A percentile compares a stretch with the other conserved stretches of the same genome.
Evolutionary conservation across 2,888 invertebrate genomes (phyloP).

Genomic region (Acanthoscelides obtectus): DNA sequence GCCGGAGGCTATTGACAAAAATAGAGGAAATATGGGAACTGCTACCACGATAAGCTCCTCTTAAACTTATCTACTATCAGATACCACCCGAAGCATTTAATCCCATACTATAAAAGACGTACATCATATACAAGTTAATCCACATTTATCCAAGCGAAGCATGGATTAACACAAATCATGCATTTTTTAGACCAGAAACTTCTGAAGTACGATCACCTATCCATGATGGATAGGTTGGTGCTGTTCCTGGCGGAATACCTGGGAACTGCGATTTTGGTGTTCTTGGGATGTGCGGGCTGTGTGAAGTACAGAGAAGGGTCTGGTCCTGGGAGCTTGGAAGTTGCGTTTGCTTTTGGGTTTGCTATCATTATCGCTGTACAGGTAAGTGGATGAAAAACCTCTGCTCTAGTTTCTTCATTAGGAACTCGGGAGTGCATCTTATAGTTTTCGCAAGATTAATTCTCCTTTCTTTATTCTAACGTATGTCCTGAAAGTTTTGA

Average conservation of each 20-base stretch:
- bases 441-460: too few relatives aligned
- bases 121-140: neutral
- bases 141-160: neutral
- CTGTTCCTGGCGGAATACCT: slow-evolving; percentile 55
- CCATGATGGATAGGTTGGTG: slow-evolving; percentile 36
- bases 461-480: too few relatives aligned
- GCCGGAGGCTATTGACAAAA: too few relatives aligned
- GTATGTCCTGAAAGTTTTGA: too few relatives aligned
- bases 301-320: slow-evolving; percentile 43
- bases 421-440: too few relatives aligned
- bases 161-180: neutral
- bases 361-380: slow-evolving; percentile 64
- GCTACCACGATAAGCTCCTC: neutral
- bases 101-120: neutral
- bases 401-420: too few relatives aligned
- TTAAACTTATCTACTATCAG: neutral
- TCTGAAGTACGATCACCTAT: slow-evolving; percentile 32
- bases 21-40: too few relatives aligned
- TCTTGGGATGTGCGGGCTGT: slow-evolving; percentile 70
- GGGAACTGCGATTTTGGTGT: slow-evolving; percentile 62
- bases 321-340: slow-evolving; percentile 47
- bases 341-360: slow-evolving; percentile 62
- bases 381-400: slow-evolving; percentile 48
- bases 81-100: neutral
- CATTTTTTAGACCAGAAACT: slow-evolving; percentile 42